phyloP scores from a whole-genome alignment of 2,113 vertebrate genomes.

The Leptobrachium leishanense region DNA sequence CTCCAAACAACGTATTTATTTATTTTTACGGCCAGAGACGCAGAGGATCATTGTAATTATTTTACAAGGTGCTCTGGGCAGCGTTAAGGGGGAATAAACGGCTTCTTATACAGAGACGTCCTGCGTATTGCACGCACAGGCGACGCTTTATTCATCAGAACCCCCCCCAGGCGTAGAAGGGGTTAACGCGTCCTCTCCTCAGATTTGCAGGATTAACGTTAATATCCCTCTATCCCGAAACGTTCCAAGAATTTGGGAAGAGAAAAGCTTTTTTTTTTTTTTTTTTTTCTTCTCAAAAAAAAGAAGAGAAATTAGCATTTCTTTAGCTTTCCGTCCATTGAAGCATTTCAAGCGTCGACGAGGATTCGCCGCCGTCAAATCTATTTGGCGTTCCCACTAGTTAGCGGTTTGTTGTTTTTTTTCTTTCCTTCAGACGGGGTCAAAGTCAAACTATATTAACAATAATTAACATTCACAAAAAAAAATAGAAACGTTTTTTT shows the following conservation, averaged over 20 bases:
- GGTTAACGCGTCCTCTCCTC: background rate
- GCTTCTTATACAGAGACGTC: background rate
- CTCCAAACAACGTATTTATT: too few species aligned
- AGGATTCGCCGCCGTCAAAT: background rate
- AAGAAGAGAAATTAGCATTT: constrained; percentile 15
- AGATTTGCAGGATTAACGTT: constrained; percentile 2
- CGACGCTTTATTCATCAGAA: background rate
- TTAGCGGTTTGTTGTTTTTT: too few species aligned
- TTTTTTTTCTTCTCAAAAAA: too few species aligned
- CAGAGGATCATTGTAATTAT: background rate
- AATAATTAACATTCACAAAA: too few species aligned
- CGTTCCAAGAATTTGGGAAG: constrained; percentile 6
- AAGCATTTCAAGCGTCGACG: background rate
- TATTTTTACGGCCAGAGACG: too few species aligned
- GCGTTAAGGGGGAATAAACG: background rate
- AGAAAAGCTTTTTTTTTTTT: too few species aligned
- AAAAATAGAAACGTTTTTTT: too few species aligned
- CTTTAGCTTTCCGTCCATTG: background rate
- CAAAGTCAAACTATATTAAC: too few species aligned
- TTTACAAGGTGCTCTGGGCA: background rate
- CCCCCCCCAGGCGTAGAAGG: background rate
- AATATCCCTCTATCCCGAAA: background rate
- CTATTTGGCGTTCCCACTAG: too few species aligned
- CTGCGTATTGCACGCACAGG: background rate
- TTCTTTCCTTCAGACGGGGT: too few species aligned